Conservation (phyloP, 2,113 vertebrate species). For the Bubalus kerabau region DNA sequence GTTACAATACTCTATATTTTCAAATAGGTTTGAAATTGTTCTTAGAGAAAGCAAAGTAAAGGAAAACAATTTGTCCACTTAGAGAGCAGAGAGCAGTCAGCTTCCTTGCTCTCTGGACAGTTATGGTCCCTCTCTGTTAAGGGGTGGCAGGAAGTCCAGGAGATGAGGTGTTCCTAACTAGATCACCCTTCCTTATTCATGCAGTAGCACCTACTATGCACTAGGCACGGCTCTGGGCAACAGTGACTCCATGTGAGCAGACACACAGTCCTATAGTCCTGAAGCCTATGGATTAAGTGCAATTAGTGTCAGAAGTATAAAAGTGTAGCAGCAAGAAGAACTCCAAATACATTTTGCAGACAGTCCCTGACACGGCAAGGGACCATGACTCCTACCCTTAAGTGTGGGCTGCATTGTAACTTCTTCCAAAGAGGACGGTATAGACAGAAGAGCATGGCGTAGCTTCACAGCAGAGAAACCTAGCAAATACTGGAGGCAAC, state of each 20-base stretch:
- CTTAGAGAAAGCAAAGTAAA: neutral
- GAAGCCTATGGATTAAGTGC: accelerated
- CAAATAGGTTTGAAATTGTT: neutral
- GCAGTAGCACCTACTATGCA: neutral
- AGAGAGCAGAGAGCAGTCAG: neutral
- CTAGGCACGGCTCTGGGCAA: neutral
- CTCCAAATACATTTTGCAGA: neutral
- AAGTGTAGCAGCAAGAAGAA: neutral
- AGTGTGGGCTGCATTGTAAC: neutral
- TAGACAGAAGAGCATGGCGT: accelerated
- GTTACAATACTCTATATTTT: neutral
- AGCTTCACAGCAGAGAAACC: neutral
- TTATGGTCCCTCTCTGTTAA: neutral
- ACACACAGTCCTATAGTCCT: neutral
- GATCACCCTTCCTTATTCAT: neutral
- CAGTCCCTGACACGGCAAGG: accelerated
- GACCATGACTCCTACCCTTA: neutral
- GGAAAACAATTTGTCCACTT: neutral
- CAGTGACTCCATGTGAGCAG: neutral
- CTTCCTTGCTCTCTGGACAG: neutral
- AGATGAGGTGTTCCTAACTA: neutral
- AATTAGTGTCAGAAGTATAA: neutral
- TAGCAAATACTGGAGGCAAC: neutral
- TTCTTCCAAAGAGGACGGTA: neutral
- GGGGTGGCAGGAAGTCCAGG: neutral